phyloP scores from a whole-genome alignment of 2,113 vertebrate species.

The Azemiops feae region DNA sequence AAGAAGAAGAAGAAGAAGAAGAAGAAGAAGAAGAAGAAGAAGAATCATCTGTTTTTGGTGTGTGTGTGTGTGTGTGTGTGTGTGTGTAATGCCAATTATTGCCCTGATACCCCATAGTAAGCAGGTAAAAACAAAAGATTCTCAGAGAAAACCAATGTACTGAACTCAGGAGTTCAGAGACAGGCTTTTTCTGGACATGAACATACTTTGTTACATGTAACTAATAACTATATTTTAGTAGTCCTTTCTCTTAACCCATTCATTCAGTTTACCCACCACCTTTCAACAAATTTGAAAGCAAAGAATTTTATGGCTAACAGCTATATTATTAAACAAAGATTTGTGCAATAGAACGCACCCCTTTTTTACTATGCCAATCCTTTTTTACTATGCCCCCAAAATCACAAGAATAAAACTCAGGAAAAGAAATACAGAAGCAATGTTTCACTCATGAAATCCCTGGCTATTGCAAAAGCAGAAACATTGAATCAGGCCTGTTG shows the following conservation, averaged over 20 bases:
- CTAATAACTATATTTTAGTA: neutral
- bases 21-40: no score
- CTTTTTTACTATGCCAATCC: no score
- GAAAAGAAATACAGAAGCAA: no score
- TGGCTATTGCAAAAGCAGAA: no score
- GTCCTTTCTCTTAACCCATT: neutral
- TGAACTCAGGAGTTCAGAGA: neutral
- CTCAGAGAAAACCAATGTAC: neutral
- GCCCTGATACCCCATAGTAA: neutral
- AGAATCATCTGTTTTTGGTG: no score
- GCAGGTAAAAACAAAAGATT: neutral
- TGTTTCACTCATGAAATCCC: no score
- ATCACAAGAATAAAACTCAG: no score
- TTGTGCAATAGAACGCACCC: no score
- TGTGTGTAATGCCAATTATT: neutral
- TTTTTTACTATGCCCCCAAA: no score
- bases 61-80: no score
- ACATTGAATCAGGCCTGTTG: no score
- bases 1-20: no score
- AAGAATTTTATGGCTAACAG: neutral
- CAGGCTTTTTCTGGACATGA: neutral
- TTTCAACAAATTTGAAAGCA: neutral
- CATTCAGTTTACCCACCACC: neutral
- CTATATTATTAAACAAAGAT: neutral
- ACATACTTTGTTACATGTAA: neutral